A percentile compares a stretch with the other conserved stretches of the same genome.
phyloP scores from a whole-genome alignment of 2,797 vertebrate species.

The Eptatretus atami region DNA sequence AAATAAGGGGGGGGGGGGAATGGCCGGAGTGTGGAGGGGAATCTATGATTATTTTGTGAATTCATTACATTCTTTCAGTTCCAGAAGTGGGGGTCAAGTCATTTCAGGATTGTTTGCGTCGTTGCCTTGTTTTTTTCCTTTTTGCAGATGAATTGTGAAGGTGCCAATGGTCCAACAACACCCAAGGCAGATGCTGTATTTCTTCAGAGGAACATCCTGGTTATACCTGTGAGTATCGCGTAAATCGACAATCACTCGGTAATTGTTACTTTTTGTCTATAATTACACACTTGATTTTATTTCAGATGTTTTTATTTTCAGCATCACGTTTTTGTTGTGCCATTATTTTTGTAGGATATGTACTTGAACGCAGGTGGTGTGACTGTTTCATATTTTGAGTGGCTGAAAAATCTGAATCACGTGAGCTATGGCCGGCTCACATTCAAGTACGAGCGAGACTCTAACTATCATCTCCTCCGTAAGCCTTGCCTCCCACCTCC shows the following conservation, averaged over 20 bases:
- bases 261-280: no score
- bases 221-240: slow-evolving; percentile 1
- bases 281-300: no score
- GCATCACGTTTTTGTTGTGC: not conserved
- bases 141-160: slow-evolving; percentile 1
- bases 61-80: no score
- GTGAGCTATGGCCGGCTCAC: slow-evolving; percentile 1
- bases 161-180: slow-evolving; percentile 4
- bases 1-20: no score
- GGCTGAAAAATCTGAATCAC: slow-evolving; percentile 2
- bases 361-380: slow-evolving; percentile 2
- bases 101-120: no score
- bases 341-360: slow-evolving; percentile 1
- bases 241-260: no score
- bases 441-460: slow-evolving; percentile 4
- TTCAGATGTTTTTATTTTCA: no score
- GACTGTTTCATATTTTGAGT: slow-evolving; percentile 4
- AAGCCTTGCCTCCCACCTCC: not conserved
- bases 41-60: no score
- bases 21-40: no score
- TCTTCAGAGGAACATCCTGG: not conserved
- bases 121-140: no score
- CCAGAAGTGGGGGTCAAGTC: no score
- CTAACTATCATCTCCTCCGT: not conserved
- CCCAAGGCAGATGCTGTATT: not conserved